Percentiles rank a stretch among this genome's conserved stretches.
phyloP scores from a whole-genome alignment of 2,888 invertebrate species.

The Cephonodes hylas region DNA sequence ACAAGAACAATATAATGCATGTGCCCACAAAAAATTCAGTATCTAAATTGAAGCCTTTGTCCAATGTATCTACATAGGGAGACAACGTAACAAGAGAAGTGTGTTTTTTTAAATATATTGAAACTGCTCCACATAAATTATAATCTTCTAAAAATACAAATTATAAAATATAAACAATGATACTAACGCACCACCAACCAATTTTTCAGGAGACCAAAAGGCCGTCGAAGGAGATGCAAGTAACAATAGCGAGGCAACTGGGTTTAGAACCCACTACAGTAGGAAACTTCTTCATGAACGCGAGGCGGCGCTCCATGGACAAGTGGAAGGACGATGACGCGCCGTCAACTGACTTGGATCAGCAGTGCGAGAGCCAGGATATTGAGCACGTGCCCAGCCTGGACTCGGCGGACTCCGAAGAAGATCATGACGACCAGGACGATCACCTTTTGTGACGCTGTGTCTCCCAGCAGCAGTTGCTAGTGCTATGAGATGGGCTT shows the following conservation, averaged over 20 bases:
- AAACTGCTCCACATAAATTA: no score
- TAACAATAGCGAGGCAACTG: conserved; percentile 98
- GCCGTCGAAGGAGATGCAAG: conserved; percentile 99
- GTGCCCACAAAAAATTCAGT: no score
- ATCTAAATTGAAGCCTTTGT: no score
- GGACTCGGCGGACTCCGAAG: conserved; percentile 72
- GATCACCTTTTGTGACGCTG: conserved; percentile 80
- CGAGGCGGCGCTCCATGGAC: conserved; percentile 97
- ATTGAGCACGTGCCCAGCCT: conserved; percentile 67
- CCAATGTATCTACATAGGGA: no score
- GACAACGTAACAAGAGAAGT: no score
- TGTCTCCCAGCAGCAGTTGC: conserved; percentile 64
- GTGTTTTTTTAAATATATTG: no score
- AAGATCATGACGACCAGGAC: conserved; percentile 69
- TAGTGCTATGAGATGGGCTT: conserved; percentile 70
- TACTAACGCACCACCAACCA: not conserved
- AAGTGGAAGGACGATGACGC: conserved; percentile 98
- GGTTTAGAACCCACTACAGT: conserved; percentile 98
- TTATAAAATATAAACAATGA: not conserved
- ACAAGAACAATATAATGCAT: no score
- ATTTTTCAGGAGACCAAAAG: conserved; percentile 96
- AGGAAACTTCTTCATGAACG: conserved; percentile 99
- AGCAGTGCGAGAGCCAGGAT: conserved; percentile 77
- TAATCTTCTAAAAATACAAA: not conserved
- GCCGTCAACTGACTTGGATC: conserved; percentile 80